Evolutionary conservation across 1,140 invertebrate species (phyloP), one percentile per base, ranked within the genome.

Genomic region (Drosophila pruinosa): DNA sequence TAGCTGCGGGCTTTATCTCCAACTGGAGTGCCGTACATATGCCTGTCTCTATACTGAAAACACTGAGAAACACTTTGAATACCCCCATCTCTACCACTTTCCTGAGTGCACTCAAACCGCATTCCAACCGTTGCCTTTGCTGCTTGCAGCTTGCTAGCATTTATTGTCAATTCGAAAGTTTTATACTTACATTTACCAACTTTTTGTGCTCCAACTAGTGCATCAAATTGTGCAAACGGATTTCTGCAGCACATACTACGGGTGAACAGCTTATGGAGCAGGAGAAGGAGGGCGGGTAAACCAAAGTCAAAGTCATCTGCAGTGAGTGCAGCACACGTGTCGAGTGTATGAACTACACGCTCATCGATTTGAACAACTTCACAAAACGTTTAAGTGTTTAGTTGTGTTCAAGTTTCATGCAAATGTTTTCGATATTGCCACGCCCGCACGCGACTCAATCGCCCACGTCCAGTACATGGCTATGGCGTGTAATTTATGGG

Each of bases 121-220:
- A 15, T n/a, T n/a, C n/a, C n/a, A n/a, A n/a, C n/a, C n/a, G n/a
- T n/a, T 8, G n/a, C 6, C 12, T 2, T 48, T 24, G 58, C 67
- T 50, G 14, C 31, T 22, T 43, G 22, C 45, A 19, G 39, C 53
- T 38, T 77, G 59, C 79, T 81, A 47, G 43, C 81, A 71, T 88
- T 86, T 86, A 86, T 88, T 88, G 81, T 86, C 78, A 86, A 86
- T 88, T 70, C 71, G 38, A 86, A 86, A 86, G 81, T 86, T 86
- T 88, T 78, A 71, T 47, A 70, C 59, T 63, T 88, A 70, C 73
- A 76, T 81, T 80, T 88, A 64, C 41, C 73, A 79, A 58, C 76
- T 85, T 75, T 62, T 63, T 54, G 36, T 17, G 10, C 3, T 12
- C 36, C 8, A 73, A 56, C 64, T 82, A 77, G 38, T 56, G 75